Base-by-base conservation (phyloP, 2,113 vertebrate genomes). In the Pimephales promelas region DNA sequence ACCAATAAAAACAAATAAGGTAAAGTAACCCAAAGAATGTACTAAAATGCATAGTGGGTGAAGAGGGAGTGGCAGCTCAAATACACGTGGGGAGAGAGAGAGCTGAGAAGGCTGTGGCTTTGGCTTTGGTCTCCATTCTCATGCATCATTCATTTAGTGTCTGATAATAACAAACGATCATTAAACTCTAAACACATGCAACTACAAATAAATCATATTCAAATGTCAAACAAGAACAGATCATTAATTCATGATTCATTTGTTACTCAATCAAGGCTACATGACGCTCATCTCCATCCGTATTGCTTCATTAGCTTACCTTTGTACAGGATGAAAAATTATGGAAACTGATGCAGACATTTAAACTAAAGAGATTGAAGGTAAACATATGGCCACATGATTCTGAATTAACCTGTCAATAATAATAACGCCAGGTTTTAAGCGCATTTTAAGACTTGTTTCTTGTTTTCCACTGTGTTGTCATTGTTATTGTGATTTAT, bases 121-220 rank as follows among this genome's bases (percentile, higher is more conserved):
- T 34, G 66, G 54, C 57, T 81, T 77, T 81, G 79, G 54, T 75
- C 45, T 68, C 83, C 71, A 81, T 84, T 64, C 57, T 77, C 82
- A 88, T 87, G 88, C 88, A 87, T 88, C 87, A 81, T 82, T 88
- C 83, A 73, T 86, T 80, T 57, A 88, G 40, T 26, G 59, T 52
- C 34, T 87, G 68, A 79, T 56, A 56, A 59, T 31, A 76, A 80
- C 72, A 70, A 81, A 79, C 57, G 64, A 75, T 24, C 20, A 73
- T n/a, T 40, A 16, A 66, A 84, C 74, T 34, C 9, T 36, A 84
- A 70, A 73, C 20, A 28, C 84, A 84, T 88, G 82, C 82, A 85
- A 57, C 45, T 79, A 73, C 71, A 77, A 61, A 34, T n/a, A 40
- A 77, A 78, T 70, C 62, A 71, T 14, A 79, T 75, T 73, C 70